Evolutionary conservation across 2,113 vertebrate genomes (phyloP).

Genomic region (Pachycephala philippinensis): DNA sequence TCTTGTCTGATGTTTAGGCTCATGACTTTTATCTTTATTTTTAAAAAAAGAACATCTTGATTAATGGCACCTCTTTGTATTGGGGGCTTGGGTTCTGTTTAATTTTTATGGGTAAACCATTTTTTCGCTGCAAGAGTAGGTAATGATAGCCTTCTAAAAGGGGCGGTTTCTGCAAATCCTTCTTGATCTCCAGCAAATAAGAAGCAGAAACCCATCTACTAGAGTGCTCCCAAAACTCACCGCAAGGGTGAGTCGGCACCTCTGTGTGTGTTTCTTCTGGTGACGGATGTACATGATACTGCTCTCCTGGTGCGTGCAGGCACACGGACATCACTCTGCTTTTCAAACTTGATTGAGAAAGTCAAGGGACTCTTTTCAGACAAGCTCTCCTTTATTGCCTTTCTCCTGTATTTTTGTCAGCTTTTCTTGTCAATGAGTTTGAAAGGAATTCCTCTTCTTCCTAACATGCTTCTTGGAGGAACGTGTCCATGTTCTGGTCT

Average conservation of each 20-base stretch:
- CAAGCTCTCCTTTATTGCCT: background rate
- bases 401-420: background rate
- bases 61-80: background rate
- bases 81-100: background rate
- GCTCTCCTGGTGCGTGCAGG: background rate
- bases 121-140: background rate
- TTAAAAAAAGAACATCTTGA: background rate
- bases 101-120: background rate
- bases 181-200: background rate
- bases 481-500: background rate
- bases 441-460: background rate
- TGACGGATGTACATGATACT: accelerated
- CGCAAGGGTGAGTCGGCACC: background rate
- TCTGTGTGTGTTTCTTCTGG: background rate
- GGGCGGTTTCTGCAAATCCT: background rate
- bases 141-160: background rate
- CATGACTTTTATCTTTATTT: background rate
- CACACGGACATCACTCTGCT: accelerated
- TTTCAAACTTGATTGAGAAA: background rate
- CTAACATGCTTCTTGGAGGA: background rate
- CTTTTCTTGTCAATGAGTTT: background rate
- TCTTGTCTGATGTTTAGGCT: background rate
- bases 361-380: background rate
- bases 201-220: background rate
- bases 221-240: background rate